These are phyloP conservation scores for Camponotus fellah DNA, from an alignment of 2,888 invertebrate genomes.

Conservation along the genomic window DNA sequence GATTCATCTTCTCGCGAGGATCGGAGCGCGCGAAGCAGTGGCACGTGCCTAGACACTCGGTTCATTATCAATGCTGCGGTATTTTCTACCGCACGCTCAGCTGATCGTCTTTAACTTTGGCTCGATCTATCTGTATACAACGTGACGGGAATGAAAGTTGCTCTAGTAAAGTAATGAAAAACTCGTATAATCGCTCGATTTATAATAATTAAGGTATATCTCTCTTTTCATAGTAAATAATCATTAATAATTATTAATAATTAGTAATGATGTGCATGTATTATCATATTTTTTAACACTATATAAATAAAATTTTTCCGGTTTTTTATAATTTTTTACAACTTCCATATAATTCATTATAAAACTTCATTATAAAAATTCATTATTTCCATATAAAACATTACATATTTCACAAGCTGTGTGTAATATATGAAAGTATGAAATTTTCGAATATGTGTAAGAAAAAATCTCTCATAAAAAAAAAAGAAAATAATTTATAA, in stretches of 20 bases:
- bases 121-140: neutral
- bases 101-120: conserved; percentile 25
- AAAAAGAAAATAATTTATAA: neutral
- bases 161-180: neutral
- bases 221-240: neutral
- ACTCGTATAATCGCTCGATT: neutral
- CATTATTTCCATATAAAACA: too few relatives aligned
- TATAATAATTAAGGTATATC: neutral
- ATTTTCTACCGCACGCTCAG: conserved; percentile 41
- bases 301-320: neutral
- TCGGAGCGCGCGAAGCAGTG: conserved; percentile 52
- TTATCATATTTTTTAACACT: neutral
- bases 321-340: neutral
- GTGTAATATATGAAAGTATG: neutral
- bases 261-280: neutral
- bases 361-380: too few relatives aligned
- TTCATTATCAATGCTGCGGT: conserved; percentile 48
- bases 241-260: neutral
- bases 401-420: neutral
- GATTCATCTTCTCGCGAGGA: conserved; percentile 57
- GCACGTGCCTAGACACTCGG: conserved; percentile 56
- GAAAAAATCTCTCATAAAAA: neutral
- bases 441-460: neutral
- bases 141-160: neutral
- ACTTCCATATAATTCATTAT: neutral